Percentiles rank a stretch among this genome's conserved stretches.
These are phyloP conservation scores for Holacanthella duospinosa DNA, from an alignment of 2,888 invertebrate species.

Conservation along the genomic window DNA sequence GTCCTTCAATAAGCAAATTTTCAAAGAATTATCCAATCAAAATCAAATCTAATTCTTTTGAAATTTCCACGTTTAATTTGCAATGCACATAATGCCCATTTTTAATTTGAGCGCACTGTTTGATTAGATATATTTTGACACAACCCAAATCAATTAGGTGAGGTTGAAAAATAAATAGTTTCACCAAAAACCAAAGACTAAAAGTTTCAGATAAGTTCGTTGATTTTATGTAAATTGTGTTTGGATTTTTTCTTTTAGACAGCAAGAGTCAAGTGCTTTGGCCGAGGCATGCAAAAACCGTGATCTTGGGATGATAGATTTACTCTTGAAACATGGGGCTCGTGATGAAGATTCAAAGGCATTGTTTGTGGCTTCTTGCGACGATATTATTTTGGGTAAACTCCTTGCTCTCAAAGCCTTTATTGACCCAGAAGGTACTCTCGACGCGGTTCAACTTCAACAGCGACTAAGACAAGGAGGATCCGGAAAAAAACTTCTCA, in stretches of 20 bases:
- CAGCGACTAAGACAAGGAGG: conserved; percentile 17
- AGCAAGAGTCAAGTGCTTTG: conserved; percentile 47
- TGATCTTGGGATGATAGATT: conserved; percentile 59
- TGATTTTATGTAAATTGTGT: no score
- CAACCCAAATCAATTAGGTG: no score
- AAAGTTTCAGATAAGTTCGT: no score
- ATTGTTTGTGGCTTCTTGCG: conserved; percentile 61
- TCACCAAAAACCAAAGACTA: no score
- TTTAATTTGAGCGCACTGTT: no score
- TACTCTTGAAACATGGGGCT: conserved; percentile 68
- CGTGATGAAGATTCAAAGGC: conserved; percentile 78
- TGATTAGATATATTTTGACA: no score
- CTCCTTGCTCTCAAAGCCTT: conserved; percentile 70
- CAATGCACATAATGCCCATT: no score
- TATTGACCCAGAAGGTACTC: conserved; percentile 82
- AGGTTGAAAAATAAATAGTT: no score
- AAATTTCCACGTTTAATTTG: no score
- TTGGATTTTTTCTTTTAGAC: conserved; percentile 1
- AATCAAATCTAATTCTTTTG: no score
- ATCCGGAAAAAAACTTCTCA: conserved; percentile 20
- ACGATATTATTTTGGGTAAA: conserved; percentile 65
- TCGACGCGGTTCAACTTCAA: conserved; percentile 53
- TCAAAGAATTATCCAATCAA: no score
- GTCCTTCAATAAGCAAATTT: no score
- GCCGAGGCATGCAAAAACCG: conserved; percentile 59